Evolutionary conservation across 2,888 invertebrate genomes (phyloP), one percentile per base, ranked within the genome.

Genomic region (Rhagium mordax): DNA sequence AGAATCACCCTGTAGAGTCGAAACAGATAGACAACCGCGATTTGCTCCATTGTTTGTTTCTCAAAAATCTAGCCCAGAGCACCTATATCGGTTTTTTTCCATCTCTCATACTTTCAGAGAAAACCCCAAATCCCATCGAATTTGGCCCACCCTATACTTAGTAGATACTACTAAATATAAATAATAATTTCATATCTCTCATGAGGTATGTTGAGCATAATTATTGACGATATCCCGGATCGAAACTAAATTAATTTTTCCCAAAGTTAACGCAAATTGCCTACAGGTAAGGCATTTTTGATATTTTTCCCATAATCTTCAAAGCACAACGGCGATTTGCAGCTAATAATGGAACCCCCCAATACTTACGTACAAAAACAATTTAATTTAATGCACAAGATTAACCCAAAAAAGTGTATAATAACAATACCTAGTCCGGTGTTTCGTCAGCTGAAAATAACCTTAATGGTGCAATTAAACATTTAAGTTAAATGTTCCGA

Each of bases 401-500:
- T 24, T 59, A 33, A 13, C 59, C 59, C n/a, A 33, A 59, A 59
- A 59, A 15, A 33, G 13, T 10, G 18, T 27, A 27, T 24, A 53
- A 20, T 33, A 53, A 33, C 51, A 49, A 65, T 6, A 10, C 13
- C 65, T 65, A 20, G 53, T 29, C 21, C 16, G 27, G 64, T 49
- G 29, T 49, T 33, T 53, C 53, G 18, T 33, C 51, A 24, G 16
- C 21, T 13, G 49, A 67, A 68, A 61, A 67, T 49, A 18, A 57
- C 60, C 55, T 71, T 73, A 73, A 73, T 71, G 65, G 72, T 72
- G 67, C 79, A 77, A 80, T 80, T 79, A 79, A 76, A 77, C 73
- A 72, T 80, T 80, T 80, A 80, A 77, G 74, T 73, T 78, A 78
- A 79, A 78, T 72, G 71, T 72, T 76, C 73, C 66, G 74, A 74